A percentile compares a stretch with the other conserved stretches of the same genome.
Conservation (phyloP, 2,888 invertebrate species). For the Lochmaea capreae region DNA sequence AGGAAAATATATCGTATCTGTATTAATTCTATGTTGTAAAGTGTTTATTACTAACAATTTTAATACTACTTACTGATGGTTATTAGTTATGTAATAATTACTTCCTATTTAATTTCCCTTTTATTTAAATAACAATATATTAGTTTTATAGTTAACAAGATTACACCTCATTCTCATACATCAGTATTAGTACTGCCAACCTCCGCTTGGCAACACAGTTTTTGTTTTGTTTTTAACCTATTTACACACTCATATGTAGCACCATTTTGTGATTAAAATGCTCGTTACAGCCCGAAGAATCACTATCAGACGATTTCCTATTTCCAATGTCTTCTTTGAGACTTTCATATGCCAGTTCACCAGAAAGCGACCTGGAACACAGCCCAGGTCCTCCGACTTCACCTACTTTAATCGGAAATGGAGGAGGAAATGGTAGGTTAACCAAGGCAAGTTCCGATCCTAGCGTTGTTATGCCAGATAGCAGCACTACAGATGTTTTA, state of each 20-base stretch:
- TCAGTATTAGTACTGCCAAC: not conserved
- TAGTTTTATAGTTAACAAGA: not conserved
- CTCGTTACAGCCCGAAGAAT: slow-evolving; percentile 88
- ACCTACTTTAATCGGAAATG: slow-evolving; percentile 70
- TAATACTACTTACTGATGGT: no score
- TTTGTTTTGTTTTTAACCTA: slow-evolving; percentile 16
- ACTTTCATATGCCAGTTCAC: slow-evolving; percentile 95
- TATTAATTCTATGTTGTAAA: no score
- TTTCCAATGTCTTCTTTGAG: slow-evolving; percentile 97
- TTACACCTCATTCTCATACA: not conserved
- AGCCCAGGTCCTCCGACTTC: slow-evolving; percentile 77
- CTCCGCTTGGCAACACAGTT: not conserved
- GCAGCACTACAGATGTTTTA: slow-evolving; percentile 78
- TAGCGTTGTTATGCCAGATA: slow-evolving; percentile 93
- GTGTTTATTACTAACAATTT: no score
- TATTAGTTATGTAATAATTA: no score
- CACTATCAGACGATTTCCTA: slow-evolving; percentile 97
- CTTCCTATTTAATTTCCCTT: no score
- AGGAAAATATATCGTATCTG: no score
- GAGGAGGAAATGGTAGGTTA: slow-evolving; percentile 67
- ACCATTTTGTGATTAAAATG: slow-evolving; percentile 42
- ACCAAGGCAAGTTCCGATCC: slow-evolving; percentile 93
- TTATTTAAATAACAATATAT: not conserved
- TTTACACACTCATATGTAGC: not conserved
- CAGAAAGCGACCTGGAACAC: slow-evolving; percentile 94